Percentiles rank a stretch among this genome's conserved stretches.
These are phyloP conservation scores for Ianthella basta DNA, from an alignment of 37 sponge, comb jelly and placozoan genomes.

Conservation along the genomic window DNA sequence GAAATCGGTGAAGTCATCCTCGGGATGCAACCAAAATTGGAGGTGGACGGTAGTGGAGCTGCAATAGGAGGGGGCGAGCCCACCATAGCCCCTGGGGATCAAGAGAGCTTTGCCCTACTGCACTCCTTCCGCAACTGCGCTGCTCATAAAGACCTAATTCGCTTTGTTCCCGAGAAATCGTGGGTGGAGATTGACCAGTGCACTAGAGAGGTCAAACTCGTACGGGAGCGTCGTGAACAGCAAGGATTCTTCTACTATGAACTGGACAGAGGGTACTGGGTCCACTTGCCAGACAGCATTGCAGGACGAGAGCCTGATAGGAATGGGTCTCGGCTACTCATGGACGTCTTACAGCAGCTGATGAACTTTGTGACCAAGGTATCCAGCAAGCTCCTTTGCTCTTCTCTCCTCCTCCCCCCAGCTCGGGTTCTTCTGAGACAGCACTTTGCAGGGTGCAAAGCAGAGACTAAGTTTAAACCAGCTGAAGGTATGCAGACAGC, in stretches of 20 bases:
- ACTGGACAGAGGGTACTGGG: slow-evolving; percentile 37
- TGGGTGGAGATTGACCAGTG: slow-evolving; percentile 42
- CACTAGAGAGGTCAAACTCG: slow-evolving; percentile 23
- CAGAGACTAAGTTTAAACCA: slow-evolving; percentile 4
- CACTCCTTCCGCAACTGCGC: slow-evolving; percentile 44
- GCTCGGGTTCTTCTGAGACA: background rate
- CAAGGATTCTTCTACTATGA: slow-evolving; percentile 30
- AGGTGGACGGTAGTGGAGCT: slow-evolving; percentile 11
- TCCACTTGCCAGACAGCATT: slow-evolving; percentile 6
- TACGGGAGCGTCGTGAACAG: background rate
- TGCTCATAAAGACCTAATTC: slow-evolving; percentile 28
- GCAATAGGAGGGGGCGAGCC: background rate
- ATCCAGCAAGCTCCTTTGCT: slow-evolving; percentile 11
- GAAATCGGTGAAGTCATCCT: slow-evolving; percentile 33
- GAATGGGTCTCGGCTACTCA: background rate
- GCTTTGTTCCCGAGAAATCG: slow-evolving; percentile 6
- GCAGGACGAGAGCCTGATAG: background rate
- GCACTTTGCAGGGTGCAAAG: background rate
- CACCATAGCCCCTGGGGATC: background rate
- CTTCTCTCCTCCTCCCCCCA: slow-evolving; percentile 21
- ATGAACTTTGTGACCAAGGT: slow-evolving; percentile 23
- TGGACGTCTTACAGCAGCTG: slow-evolving; percentile 44
- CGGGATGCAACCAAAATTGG: slow-evolving; percentile 32
- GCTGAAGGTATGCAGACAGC: background rate
- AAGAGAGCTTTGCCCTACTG: slow-evolving; percentile 39